Conservation (phyloP, 1,140 invertebrate genomes). For the Psix sp. region DNA sequence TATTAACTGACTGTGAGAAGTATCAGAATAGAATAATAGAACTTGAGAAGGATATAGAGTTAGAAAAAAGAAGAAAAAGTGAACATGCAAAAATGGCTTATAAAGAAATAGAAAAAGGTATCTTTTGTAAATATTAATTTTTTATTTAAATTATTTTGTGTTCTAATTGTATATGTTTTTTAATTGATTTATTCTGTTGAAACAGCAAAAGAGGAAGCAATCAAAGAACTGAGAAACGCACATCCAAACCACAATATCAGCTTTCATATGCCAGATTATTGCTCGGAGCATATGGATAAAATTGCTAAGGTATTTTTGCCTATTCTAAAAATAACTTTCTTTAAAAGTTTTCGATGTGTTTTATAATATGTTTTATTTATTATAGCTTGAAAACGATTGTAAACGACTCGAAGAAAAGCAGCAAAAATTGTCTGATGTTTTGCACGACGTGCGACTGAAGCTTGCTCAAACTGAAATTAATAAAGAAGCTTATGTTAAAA, state of each 20-base stretch:
- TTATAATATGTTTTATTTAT: constrained; percentile 6
- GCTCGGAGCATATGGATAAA: constrained; percentile 71
- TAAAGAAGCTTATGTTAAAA: constrained; percentile 68
- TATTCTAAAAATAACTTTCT: too few species aligned
- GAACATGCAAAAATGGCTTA: constrained; percentile 69
- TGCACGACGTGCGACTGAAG: constrained; percentile 67
- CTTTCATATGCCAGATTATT: constrained; percentile 67
- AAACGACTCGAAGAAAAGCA: constrained; percentile 70
- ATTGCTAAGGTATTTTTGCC: constrained; percentile 71
- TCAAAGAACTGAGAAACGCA: constrained; percentile 68
- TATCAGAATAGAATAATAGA: constrained; percentile 67
- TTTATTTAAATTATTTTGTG: constrained; percentile 4
- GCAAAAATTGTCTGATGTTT: constrained; percentile 63
- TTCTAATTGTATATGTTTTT: constrained; percentile 2
- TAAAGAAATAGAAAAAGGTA: constrained; percentile 70
- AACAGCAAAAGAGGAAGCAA: constrained; percentile 70
- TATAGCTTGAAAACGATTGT: constrained; percentile 67
- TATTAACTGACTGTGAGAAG: constrained; percentile 65
- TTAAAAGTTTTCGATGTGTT: too few species aligned
- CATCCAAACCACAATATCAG: constrained; percentile 70
- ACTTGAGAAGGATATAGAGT: constrained; percentile 68
- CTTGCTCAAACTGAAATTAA: constrained; percentile 71
- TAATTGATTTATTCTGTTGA: too few species aligned
- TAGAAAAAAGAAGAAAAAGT: constrained; percentile 65
- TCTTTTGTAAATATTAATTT: neutral